These are phyloP conservation scores for Saccostrea glomerata DNA, from an alignment of 1,140 invertebrate genomes.

Conservation along the genomic window DNA sequence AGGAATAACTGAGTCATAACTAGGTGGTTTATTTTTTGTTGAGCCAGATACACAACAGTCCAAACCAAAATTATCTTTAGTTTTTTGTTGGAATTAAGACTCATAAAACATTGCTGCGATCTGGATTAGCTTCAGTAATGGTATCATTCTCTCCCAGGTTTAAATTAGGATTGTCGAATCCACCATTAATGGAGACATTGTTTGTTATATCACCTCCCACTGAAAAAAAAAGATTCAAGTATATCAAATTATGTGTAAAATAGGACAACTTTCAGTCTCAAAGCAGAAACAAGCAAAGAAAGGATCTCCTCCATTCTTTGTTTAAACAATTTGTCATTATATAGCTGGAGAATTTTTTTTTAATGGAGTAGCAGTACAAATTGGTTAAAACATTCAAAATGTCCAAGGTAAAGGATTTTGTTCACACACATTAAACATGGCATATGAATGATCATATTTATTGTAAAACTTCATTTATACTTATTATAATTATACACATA, in stretches of 20 bases:
- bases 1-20: not conserved
- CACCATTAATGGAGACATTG: conserved; percentile 11
- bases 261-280: not conserved
- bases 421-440: too few relatives aligned
- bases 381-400: too few relatives aligned
- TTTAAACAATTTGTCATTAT: too few relatives aligned
- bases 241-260: not conserved
- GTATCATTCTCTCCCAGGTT: conserved; percentile 23
- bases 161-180: conserved; percentile 25
- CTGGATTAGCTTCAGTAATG: conserved; percentile 24
- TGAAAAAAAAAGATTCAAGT: not conserved
- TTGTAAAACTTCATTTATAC: too few relatives aligned
- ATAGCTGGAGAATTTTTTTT: too few relatives aligned
- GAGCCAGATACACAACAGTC: not conserved
- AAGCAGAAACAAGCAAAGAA: too few relatives aligned
- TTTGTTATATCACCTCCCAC: not conserved
- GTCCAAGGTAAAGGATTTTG: too few relatives aligned
- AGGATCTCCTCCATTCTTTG: too few relatives aligned
- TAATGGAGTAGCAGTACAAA: too few relatives aligned
- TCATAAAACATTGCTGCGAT: conserved; percentile 28
- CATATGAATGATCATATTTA: too few relatives aligned
- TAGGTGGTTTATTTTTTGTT: not conserved
- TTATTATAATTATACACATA: too few relatives aligned
- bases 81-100: not conserved
- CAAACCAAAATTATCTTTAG: not conserved